Base-by-base conservation (phyloP, 2,888 invertebrate genomes). In the Apodemia zela region DNA sequence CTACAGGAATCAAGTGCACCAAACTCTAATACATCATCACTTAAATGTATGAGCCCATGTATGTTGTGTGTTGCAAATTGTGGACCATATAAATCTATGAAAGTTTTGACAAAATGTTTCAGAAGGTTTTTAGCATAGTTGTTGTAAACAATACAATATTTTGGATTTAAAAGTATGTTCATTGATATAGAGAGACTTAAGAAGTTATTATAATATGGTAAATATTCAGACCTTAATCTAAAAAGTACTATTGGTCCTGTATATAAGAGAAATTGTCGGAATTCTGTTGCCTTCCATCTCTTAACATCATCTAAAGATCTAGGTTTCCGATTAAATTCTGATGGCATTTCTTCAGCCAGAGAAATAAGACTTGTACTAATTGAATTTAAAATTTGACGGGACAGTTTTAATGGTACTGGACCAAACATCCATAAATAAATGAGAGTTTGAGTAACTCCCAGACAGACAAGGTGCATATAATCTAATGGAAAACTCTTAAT, bases 1-100 rank as follows among this genome's bases (percentile, higher is more conserved):
- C 29, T 33, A 58, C 58, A 58, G 58, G 58, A 58, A 58, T 58
- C 58, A 58, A 58, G 29, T 58, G 58, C 58, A 58, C 58, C n/a
- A 58, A 58, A 58, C 17, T 58, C 29, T 5, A 58, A 58, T 29
- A 58, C 57, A 58, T 58, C 57, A 58, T 29, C 57, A 58, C 15
- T 58, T 29, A 57, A n/a, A 13, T 58, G 29, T 29, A n/a, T 29
- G 57, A 58, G 57, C 15, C n/a, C 58, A 29, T 58, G 33, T 33
- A 33, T 33, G 33, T 33, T 33, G 8, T 33, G 33, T 33, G 8
- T 33, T 8, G 33, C 33, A 33, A 33, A 33, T 33, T 33, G 33
- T 33, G 33, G 33, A 33, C 8, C 33, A 33, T 33, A 33, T 33
- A 33, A 33, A 33, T 33, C 33, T 33, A 33, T 33, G 8, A 8